A percentile compares a stretch with the other conserved stretches of the same genome.
Conservation (phyloP, 2,113 vertebrate genomes). For the Numida meleagris region DNA sequence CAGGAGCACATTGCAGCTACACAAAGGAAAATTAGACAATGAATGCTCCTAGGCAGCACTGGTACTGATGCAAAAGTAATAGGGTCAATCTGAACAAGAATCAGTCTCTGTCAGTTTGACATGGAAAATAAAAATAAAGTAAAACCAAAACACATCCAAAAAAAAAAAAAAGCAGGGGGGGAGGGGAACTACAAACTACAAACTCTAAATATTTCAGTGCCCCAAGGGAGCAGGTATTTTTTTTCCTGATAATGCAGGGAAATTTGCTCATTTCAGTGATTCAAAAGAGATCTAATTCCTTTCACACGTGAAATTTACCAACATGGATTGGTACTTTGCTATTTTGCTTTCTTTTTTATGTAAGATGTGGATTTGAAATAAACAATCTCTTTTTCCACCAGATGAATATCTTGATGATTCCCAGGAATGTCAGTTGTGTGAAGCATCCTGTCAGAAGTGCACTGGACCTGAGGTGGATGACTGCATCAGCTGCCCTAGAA, state of each 20-base stretch:
- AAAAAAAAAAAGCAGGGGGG: neutral
- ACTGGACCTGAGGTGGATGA: conserved; percentile 80
- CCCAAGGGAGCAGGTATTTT: neutral
- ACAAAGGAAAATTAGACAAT: neutral
- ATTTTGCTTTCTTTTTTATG: neutral
- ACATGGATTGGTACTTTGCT: fast-evolving
- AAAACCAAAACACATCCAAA: neutral
- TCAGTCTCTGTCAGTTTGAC: neutral
- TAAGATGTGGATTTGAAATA: neutral
- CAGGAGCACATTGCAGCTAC: neutral
- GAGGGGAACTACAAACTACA: neutral
- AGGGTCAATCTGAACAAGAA: neutral
- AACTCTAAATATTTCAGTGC: neutral
- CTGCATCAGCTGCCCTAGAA: conserved; percentile 81
- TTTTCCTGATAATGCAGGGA: neutral
- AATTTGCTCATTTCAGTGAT: neutral
- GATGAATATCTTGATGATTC: conserved; percentile 76
- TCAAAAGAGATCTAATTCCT: neutral
- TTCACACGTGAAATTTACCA: neutral
- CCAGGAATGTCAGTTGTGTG: conserved; percentile 82
- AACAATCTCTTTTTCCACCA: neutral
- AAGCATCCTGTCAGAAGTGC: conserved; percentile 84
- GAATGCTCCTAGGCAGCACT: neutral
- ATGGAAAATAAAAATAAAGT: neutral
- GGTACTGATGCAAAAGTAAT: neutral